Conservation (phyloP, 2,797 vertebrate species). For the Labeo calbasu region DNA sequence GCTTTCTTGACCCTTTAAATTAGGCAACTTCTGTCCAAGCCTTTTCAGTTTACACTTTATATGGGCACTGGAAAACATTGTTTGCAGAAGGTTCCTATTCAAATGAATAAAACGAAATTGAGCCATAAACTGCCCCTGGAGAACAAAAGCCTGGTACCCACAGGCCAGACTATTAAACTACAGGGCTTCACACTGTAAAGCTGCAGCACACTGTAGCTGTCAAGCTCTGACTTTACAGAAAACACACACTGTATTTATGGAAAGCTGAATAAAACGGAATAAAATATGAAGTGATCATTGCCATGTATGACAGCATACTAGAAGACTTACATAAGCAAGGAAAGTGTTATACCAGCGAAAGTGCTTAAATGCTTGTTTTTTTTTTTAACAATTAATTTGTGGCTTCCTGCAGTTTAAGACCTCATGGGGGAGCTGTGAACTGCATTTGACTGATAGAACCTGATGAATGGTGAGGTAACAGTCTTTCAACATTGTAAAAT, state of each 20-base stretch:
- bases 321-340: background rate
- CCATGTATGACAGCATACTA: slow-evolving; percentile 10
- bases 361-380: background rate
- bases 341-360: background rate
- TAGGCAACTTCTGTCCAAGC: slow-evolving; percentile 1
- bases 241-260: slow-evolving; percentile 38
- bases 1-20: slow-evolving; percentile 41
- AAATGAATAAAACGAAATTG: slow-evolving; percentile 59
- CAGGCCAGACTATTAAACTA: slow-evolving; percentile 42
- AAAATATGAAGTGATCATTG: slow-evolving; percentile 14
- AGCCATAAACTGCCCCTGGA: slow-evolving; percentile 61
- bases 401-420: slow-evolving; percentile 22
- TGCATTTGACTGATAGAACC: slow-evolving; percentile 22
- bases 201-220: background rate
- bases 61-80: background rate
- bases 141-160: slow-evolving; percentile 41
- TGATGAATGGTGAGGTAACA: slow-evolving; percentile 33
- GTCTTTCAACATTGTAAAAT: slow-evolving; percentile 19
- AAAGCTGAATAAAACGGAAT: slow-evolving; percentile 32
- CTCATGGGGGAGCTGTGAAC: slow-evolving; percentile 27
- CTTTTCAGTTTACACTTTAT: slow-evolving; percentile 38
- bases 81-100: slow-evolving; percentile 55
- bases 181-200: slow-evolving; percentile 28
- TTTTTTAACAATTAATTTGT: slow-evolving; percentile 34
- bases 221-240: slow-evolving; percentile 22